Conservation (phyloP, 2,888 invertebrate species). For the Habrosyne pyritoides region DNA sequence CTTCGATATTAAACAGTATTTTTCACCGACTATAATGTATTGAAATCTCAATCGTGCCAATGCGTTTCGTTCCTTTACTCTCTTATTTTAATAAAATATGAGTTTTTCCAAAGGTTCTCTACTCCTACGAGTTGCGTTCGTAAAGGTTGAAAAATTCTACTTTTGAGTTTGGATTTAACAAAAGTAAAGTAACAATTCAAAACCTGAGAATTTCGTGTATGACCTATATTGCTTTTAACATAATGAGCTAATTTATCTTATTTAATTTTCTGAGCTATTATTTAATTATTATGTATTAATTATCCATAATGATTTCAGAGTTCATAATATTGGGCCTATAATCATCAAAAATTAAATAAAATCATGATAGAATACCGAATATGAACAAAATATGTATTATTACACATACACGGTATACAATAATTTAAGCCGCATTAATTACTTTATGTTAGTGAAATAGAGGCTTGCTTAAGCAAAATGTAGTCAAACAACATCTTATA, state of each 20-base stretch:
- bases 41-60: constrained; percentile 37
- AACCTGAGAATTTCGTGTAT: not conserved
- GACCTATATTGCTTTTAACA: not conserved
- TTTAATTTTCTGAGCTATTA: too few relatives aligned
- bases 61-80: constrained; percentile 53
- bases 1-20: constrained; percentile 43
- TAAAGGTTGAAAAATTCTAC: constrained; percentile 4
- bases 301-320: too few relatives aligned
- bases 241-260: too few relatives aligned
- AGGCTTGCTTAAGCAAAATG: not conserved
- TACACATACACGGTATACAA: constrained; percentile 63
- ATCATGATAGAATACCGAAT: not conserved
- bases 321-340: not conserved
- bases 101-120: not conserved
- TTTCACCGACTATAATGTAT: constrained; percentile 46
- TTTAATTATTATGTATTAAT: too few relatives aligned
- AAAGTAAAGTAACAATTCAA: not conserved
- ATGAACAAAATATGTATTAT: constrained; percentile 19
- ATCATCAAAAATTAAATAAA: not conserved
- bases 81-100: constrained; percentile 49
- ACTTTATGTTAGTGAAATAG: not conserved
- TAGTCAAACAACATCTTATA: not conserved
- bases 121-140: not conserved
- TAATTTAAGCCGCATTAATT: constrained; percentile 43
- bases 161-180: not conserved